Evolutionary conservation across 30 jellyfish, hydroid and myxozoan species (phyloP).

Genomic region (Rhopilema esculentum): DNA sequence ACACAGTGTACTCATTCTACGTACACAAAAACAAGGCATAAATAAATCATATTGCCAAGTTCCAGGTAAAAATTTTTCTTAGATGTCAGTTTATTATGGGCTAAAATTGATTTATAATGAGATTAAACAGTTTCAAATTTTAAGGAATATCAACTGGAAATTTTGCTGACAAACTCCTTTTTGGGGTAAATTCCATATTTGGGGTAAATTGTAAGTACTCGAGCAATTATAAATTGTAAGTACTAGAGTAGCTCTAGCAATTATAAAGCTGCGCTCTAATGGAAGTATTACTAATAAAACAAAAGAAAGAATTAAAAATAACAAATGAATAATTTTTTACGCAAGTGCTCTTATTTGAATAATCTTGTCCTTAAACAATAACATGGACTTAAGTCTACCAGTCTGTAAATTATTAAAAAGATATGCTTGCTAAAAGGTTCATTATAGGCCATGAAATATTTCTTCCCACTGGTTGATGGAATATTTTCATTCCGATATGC

Average conservation of each 20-base stretch:
- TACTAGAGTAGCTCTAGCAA: background rate
- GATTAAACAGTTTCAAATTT: too few relatives aligned
- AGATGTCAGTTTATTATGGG: background rate
- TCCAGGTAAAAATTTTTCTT: background rate
- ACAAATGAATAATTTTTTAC: background rate
- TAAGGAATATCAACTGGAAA: too few relatives aligned
- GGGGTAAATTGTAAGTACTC: background rate
- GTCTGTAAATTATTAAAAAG: background rate
- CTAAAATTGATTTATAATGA: background rate
- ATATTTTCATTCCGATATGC: background rate
- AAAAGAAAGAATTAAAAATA: background rate
- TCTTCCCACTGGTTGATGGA: background rate
- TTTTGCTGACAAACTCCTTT: background rate
- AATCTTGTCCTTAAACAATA: background rate
- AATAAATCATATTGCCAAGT: background rate
- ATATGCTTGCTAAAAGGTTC: background rate
- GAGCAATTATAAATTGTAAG: background rate
- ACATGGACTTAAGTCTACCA: background rate
- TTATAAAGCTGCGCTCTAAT: background rate
- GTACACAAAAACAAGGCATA: background rate
- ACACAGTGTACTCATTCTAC: too few relatives aligned
- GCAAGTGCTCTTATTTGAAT: background rate
- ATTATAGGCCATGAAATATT: background rate
- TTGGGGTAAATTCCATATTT: too few relatives aligned
- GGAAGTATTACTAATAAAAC: background rate